Conservation (phyloP, 2,113 vertebrate species). For the Cichladusa arquata region DNA sequence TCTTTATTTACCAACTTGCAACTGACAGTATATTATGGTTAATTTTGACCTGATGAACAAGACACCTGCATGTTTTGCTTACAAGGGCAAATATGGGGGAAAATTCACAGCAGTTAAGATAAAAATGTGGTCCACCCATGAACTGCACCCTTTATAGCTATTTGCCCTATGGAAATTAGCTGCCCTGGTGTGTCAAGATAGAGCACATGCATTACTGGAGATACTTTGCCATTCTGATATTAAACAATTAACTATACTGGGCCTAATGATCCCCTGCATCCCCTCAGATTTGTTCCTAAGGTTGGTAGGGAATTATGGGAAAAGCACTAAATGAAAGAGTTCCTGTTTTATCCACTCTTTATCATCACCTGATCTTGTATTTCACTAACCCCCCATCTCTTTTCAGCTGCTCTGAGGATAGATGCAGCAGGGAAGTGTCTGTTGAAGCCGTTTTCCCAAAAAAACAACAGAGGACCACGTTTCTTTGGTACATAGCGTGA, state of each 20-base stretch:
- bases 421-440: neutral
- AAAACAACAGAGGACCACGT: neutral
- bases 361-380: neutral
- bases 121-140: neutral
- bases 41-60: neutral
- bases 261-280: neutral
- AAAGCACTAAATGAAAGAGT: neutral
- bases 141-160: neutral
- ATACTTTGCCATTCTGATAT: neutral
- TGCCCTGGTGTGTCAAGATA: neutral
- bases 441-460: neutral
- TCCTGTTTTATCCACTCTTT: neutral
- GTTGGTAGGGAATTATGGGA: neutral
- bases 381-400: neutral
- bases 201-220: neutral
- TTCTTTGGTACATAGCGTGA: neutral
- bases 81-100: neutral
- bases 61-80: neutral
- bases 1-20: neutral
- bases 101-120: neutral
- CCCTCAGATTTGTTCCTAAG: neutral
- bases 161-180: neutral
- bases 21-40: neutral
- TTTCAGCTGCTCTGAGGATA: neutral
- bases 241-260: neutral